Conservation (phyloP, 2,888 invertebrate genomes). For the Pinctada fucata region DNA sequence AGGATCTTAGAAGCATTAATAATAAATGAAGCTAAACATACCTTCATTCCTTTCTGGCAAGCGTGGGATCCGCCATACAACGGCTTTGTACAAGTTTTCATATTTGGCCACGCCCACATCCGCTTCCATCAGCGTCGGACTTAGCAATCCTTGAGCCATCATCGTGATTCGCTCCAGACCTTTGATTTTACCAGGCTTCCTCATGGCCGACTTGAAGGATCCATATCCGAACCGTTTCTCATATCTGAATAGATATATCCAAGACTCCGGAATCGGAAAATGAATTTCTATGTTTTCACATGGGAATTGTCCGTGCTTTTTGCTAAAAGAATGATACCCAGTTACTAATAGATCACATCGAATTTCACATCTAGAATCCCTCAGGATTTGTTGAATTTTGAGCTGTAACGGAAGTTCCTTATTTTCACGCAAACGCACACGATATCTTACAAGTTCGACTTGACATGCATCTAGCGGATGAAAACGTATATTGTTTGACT, state of each 20-base stretch:
- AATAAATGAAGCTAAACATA: constrained; percentile 72
- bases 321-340: constrained; percentile 95
- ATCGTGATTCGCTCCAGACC: constrained; percentile 74
- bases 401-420: constrained; percentile 97
- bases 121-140: constrained; percentile 75
- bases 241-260: constrained; percentile 99
- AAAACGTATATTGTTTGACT: constrained; percentile 77
- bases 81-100: constrained; percentile 97
- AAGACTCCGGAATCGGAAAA: constrained; percentile 98
- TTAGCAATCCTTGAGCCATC: constrained; percentile 74
- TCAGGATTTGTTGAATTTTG: constrained; percentile 85
- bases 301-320: constrained; percentile 90
- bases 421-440: constrained; percentile 84
- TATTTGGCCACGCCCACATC: constrained; percentile 98
- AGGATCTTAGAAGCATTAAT: too few relatives aligned
- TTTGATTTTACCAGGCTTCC: constrained; percentile 81
- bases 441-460: constrained; percentile 96
- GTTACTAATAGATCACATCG: constrained; percentile 97
- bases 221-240: constrained; percentile 98
- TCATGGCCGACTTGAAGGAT: constrained; percentile 93
- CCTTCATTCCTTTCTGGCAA: constrained; percentile 99
- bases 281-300: constrained; percentile 89
- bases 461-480: constrained; percentile 97
- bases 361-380: constrained; percentile 87
- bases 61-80: constrained; percentile 98